Base-by-base conservation (phyloP, 2,797 vertebrate genomes). In the Neostethus bicornis region DNA sequence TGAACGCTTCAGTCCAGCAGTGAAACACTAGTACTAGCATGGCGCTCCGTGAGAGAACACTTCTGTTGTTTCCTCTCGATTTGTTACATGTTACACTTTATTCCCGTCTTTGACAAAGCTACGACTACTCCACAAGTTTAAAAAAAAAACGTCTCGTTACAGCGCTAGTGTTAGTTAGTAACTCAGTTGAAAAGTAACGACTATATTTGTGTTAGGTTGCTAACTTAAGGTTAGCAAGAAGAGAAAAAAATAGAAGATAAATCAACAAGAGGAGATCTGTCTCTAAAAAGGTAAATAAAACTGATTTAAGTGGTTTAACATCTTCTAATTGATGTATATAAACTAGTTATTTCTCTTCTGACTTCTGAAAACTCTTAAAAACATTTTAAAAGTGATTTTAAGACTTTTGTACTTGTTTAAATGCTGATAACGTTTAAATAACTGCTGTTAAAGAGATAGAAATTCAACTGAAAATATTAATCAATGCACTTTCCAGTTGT, bases 211-310 rank as follows among this genome's bases (percentile, higher is more conserved):
- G 60, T 67, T 73, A 52, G 74, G 74, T 52, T 74, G 86, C 84
- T 83, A 85, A 84, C 81, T 47, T 64, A 67, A 73, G 52, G 73
- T 73, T 84, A 84, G 86, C 89, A 73, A 62, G 67, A 57, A 70
- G 69, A 51, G 53, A 59, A 55, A 44, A 54, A 73, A 78, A 41
- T 61, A 51, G 50, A 54, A 79, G 66, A 79, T 69, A 81, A 61
- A 37, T 80, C 71, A 74, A 81, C 79, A 82, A 79, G 76, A 77
- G 75, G 68, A 85, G 73, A 82, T 77, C 55, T 79, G 75, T 76
- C 76, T 73, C 53, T 24, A 63, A 84, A 83, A 84, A 90, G 87
- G 86, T 84, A 69, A 80, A 77, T 26, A 61, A 11, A 23, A n/a
- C 34, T 61, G 4, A 3, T n/a, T 35, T 32, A 39, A 24, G 12